Conservation (phyloP, 2,113 vertebrate species). For the Uria lomvia region DNA sequence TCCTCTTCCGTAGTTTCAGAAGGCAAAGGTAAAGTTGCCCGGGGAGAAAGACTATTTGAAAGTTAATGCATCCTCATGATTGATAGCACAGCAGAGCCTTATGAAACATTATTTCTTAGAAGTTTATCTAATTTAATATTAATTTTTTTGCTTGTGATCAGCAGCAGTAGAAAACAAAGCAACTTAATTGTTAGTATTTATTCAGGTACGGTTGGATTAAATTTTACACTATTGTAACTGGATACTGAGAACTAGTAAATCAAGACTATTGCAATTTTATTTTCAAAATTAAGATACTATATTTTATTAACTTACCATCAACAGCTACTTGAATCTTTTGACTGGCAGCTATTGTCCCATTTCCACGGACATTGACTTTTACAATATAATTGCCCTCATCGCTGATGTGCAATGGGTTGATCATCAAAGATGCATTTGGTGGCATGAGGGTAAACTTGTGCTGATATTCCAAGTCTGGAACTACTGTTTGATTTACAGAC, state of each 20-base stretch:
- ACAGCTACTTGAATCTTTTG: constrained; percentile 78
- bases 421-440: constrained; percentile 76
- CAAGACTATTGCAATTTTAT: background rate
- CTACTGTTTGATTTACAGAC: constrained; percentile 73
- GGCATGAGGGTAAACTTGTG: constrained; percentile 78
- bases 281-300: background rate
- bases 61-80: background rate
- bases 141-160: background rate
- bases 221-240: background rate
- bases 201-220: background rate
- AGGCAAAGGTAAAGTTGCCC: background rate
- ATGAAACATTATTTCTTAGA: background rate
- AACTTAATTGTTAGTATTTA: background rate
- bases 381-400: constrained; percentile 82
- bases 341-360: constrained; percentile 70
- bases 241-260: background rate
- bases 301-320: constrained; percentile 73
- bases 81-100: background rate
- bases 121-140: background rate
- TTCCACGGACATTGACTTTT: constrained; percentile 77
- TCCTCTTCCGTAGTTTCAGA: background rate
- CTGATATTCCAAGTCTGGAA: constrained; percentile 78
- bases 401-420: constrained; percentile 66
- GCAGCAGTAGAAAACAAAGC: background rate
- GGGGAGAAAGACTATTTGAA: background rate